These are phyloP conservation scores for Ctenochaetus hawaiiensis DNA, from an alignment of 2,797 vertebrate genomes.

Conservation along the genomic window DNA sequence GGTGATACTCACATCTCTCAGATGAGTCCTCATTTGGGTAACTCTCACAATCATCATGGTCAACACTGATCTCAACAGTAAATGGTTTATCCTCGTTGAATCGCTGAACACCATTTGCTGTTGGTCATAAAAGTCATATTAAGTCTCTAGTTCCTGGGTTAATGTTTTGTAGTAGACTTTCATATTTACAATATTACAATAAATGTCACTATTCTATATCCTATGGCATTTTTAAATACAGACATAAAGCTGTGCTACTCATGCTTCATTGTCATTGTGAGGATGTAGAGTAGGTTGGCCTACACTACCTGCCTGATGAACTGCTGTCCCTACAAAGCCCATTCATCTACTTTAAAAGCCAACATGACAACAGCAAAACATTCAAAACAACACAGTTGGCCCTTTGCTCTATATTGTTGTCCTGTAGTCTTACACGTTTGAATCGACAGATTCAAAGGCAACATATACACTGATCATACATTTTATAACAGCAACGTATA, in stretches of 20 bases:
- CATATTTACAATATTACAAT: background rate
- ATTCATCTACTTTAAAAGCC: slow-evolving; percentile 64
- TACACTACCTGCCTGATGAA: slow-evolving; percentile 34
- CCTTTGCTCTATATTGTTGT: slow-evolving; percentile 31
- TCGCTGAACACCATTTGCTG: slow-evolving; percentile 40
- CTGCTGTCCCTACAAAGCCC: slow-evolving; percentile 70
- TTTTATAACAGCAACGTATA: background rate
- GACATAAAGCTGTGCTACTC: slow-evolving; percentile 18
- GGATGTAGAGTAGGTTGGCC: slow-evolving; percentile 24
- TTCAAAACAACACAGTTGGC: slow-evolving; percentile 21
- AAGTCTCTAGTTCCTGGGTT: background rate
- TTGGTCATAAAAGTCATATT: slow-evolving; percentile 33
- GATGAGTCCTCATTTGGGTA: slow-evolving; percentile 77
- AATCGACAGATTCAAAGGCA: background rate
- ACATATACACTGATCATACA: background rate
- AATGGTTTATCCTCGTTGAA: slow-evolving; percentile 55
- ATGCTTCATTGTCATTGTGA: slow-evolving; percentile 36
- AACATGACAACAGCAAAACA: slow-evolving; percentile 49
- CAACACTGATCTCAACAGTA: slow-evolving; percentile 66
- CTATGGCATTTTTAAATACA: slow-evolving; percentile 21
- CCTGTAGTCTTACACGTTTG: background rate
- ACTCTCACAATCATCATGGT: slow-evolving; percentile 71
- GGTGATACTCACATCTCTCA: slow-evolving; percentile 79
- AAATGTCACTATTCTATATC: background rate
- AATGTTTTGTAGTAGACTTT: background rate